phyloP scores from a whole-genome alignment of 2,888 invertebrate genomes.

The Myopa testacea region DNA sequence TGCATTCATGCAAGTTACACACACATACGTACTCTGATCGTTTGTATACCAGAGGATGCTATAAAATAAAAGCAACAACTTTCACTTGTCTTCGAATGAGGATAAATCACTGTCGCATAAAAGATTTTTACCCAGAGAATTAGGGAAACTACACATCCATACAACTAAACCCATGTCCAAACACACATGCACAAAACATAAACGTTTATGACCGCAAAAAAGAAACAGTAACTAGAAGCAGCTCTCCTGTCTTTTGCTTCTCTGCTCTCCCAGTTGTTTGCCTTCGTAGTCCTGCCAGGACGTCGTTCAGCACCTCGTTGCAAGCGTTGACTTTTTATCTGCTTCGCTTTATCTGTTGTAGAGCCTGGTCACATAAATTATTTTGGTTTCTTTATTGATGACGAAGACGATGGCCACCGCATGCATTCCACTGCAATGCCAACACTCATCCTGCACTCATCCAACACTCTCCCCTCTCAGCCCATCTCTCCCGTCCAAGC shows the following conservation, averaged over 20 bases:
- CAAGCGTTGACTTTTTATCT: conserved; percentile 28
- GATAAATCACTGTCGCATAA: conserved; percentile 36
- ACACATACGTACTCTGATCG: background rate
- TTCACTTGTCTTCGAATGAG: conserved; percentile 37
- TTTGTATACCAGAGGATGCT: background rate
- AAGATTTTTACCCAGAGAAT: conserved; percentile 21
- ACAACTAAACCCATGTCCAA: background rate
- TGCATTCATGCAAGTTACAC: background rate
- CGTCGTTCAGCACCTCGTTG: background rate
- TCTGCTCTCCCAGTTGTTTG: background rate
- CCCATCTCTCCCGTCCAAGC: background rate
- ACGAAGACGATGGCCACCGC: background rate
- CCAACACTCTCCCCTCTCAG: background rate
- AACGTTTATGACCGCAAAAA: conserved; percentile 36
- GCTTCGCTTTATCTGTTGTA: conserved; percentile 3
- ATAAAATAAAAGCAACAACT: conserved; percentile 34
- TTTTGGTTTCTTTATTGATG: conserved; percentile 22
- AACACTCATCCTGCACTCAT: background rate
- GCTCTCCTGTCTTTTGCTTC: background rate
- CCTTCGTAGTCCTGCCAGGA: background rate
- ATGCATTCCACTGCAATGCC: no score
- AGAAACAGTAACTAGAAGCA: background rate
- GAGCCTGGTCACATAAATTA: conserved; percentile 34
- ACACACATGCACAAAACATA: conserved; percentile 15
- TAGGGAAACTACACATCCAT: background rate